Evolutionary conservation across 53 echinoderm and acorn worm species (phyloP).

Genomic region (Patiria pectinifera): DNA sequence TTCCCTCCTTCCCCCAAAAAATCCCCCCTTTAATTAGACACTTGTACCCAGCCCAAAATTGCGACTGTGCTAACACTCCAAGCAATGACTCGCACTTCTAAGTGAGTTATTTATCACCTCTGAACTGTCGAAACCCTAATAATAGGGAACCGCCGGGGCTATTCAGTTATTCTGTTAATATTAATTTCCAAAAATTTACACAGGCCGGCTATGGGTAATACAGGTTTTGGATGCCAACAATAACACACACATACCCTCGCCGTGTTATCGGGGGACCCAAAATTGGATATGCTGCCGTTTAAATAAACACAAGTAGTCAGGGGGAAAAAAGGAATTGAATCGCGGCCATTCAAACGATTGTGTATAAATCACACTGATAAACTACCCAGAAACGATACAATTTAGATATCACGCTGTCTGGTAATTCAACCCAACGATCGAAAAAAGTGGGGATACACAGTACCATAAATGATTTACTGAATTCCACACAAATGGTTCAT

Average conservation of each 20-base stretch:
- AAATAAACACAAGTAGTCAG: slow-evolving; percentile 16
- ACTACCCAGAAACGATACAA: slow-evolving; percentile 29
- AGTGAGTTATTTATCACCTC: slow-evolving; percentile 31
- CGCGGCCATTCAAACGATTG: neutral
- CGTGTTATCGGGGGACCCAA: neutral
- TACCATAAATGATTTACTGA: slow-evolving; percentile 10
- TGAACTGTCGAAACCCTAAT: neutral
- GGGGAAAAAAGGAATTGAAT: slow-evolving; percentile 19
- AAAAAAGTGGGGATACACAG: slow-evolving; percentile 1
- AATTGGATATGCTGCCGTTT: slow-evolving; percentile 23
- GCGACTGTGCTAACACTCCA: slow-evolving; percentile 47
- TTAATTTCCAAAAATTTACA: slow-evolving; percentile 42
- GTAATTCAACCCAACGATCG: slow-evolving; percentile 4
- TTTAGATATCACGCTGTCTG: neutral
- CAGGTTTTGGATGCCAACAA: slow-evolving; percentile 32
- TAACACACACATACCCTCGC: neutral
- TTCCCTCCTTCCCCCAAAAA: no score
- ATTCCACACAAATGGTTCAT: slow-evolving; percentile 25
- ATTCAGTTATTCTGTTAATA: slow-evolving; percentile 46
- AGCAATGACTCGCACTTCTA: neutral
- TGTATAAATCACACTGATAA: slow-evolving; percentile 20
- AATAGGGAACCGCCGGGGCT: no score
- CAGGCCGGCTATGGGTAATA: slow-evolving; percentile 1
- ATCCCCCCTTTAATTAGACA: neutral
- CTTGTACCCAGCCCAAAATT: neutral